Percentiles rank a stretch among this genome's conserved stretches.
Conservation (phyloP, 2,113 vertebrate genomes). For the Harpagus bidentatus region DNA sequence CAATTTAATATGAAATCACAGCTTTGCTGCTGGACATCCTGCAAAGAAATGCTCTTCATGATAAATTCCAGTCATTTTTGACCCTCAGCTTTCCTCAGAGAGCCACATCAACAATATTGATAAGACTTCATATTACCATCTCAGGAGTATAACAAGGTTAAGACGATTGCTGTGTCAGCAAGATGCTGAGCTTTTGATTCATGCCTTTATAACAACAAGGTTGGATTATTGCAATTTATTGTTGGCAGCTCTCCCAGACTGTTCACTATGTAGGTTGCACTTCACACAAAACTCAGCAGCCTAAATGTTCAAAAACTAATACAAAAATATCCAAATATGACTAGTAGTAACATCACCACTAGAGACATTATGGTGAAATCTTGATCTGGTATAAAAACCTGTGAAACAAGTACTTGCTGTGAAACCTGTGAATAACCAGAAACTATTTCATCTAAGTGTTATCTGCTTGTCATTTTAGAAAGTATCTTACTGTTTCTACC, state of each 20-base stretch:
- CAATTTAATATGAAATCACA: slow-evolving; percentile 57
- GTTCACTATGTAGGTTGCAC: slow-evolving; percentile 39
- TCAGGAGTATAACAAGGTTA: slow-evolving; percentile 73
- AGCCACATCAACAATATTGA: slow-evolving; percentile 65
- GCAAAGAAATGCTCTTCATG: slow-evolving; percentile 56
- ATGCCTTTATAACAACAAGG: slow-evolving; percentile 71
- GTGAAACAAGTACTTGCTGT: background rate
- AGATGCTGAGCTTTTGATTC: slow-evolving; percentile 71
- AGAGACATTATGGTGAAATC: background rate
- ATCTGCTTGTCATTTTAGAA: background rate
- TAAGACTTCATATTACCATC: slow-evolving; percentile 72
- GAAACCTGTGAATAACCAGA: background rate
- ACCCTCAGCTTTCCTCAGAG: slow-evolving; percentile 66
- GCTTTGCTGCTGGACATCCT: slow-evolving; percentile 41
- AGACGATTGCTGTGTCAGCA: slow-evolving; percentile 75
- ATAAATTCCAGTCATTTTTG: slow-evolving; percentile 72
- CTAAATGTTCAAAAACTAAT: slow-evolving; percentile 36
- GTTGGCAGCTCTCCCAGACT: slow-evolving; percentile 73
- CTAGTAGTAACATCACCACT: background rate
- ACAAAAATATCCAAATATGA: slow-evolving; percentile 4
- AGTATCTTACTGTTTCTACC: background rate
- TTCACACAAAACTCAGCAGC: slow-evolving; percentile 50
- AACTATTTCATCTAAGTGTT: background rate
- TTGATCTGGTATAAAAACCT: slow-evolving; percentile 1
- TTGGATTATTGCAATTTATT: slow-evolving; percentile 73